A percentile compares a stretch with the other conserved stretches of the same genome.
These are phyloP conservation scores for Zophobas atratus DNA, from an alignment of 1,140 invertebrate species.

Conservation along the genomic window DNA sequence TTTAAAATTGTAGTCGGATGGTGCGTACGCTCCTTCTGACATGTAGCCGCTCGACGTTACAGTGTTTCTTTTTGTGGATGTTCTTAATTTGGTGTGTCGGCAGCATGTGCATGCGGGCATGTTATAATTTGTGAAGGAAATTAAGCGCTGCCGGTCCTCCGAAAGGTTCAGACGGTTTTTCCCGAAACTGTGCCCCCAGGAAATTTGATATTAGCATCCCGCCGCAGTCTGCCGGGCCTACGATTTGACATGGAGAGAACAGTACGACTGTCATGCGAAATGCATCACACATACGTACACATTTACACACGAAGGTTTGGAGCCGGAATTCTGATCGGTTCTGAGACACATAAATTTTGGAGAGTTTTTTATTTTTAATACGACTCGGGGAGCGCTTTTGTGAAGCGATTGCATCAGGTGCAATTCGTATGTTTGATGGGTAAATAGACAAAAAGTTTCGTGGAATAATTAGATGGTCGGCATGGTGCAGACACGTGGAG, in stretches of 20 bases:
- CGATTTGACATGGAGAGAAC: conserved; percentile 27
- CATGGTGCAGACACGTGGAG: conserved; percentile 1
- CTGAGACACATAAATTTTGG: not conserved
- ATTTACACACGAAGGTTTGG: conserved; percentile 1
- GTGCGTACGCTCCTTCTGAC: conserved; percentile 20
- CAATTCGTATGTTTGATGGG: not conserved
- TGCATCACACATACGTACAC: conserved; percentile 4
- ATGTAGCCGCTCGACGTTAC: conserved; percentile 8
- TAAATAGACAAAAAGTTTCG: conserved; percentile 7
- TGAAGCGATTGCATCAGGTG: not conserved
- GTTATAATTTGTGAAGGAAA: conserved; percentile 43
- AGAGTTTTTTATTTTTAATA: not conserved
- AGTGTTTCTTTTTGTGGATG: conserved; percentile 40
- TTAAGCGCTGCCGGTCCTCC: conserved; percentile 40
- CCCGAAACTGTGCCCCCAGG: conserved; percentile 33
- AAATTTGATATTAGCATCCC: conserved; percentile 38
- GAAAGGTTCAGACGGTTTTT: conserved; percentile 39
- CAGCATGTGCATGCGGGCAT: conserved; percentile 41
- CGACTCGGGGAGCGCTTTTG: not conserved
- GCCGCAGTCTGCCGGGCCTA: not conserved
- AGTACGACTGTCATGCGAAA: conserved; percentile 15
- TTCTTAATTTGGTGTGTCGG: conserved; percentile 42
- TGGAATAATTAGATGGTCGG: conserved; percentile 20
- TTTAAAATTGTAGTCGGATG: conserved; percentile 14
- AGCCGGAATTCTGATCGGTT: not conserved